Conservation (phyloP, 2,113 vertebrate genomes). For the Entomyzon cyanotis region DNA sequence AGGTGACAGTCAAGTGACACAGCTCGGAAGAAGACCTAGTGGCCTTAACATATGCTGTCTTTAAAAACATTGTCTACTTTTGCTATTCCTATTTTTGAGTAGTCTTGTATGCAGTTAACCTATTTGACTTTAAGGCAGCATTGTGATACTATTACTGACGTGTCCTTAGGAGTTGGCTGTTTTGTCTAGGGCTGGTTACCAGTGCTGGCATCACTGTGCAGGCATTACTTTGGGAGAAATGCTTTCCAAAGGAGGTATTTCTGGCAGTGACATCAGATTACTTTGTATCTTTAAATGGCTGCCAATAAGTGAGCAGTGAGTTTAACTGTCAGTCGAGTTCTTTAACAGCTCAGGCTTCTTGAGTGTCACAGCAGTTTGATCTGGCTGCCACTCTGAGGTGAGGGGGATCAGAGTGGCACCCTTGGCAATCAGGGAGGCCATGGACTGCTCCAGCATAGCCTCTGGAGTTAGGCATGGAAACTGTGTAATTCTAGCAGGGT, state of each 20-base stretch:
- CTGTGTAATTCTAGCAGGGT: background rate
- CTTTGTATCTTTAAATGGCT: background rate
- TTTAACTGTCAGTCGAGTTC: background rate
- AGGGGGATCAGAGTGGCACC: background rate
- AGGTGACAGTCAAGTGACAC: background rate
- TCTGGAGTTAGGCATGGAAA: background rate
- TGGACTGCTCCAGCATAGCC: background rate
- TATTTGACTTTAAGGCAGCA: background rate
- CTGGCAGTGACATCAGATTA: background rate
- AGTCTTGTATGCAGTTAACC: background rate
- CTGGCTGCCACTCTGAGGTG: background rate
- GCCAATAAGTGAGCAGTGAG: background rate
- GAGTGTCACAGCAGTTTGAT: background rate
- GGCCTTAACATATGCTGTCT: background rate
- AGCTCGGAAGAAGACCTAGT: background rate
- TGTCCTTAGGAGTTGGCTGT: background rate
- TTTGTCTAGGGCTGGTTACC: background rate
- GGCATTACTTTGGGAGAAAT: background rate
- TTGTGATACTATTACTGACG: background rate
- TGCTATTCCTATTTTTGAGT: background rate
- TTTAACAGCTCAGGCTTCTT: background rate
- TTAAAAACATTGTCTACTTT: background rate
- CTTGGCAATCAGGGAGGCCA: background rate
- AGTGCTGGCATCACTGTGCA: background rate
- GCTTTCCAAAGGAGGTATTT: conserved; percentile 27